These are phyloP conservation scores for Rhagium mordax DNA, from an alignment of 2,888 invertebrate species.

Conservation along the genomic window DNA sequence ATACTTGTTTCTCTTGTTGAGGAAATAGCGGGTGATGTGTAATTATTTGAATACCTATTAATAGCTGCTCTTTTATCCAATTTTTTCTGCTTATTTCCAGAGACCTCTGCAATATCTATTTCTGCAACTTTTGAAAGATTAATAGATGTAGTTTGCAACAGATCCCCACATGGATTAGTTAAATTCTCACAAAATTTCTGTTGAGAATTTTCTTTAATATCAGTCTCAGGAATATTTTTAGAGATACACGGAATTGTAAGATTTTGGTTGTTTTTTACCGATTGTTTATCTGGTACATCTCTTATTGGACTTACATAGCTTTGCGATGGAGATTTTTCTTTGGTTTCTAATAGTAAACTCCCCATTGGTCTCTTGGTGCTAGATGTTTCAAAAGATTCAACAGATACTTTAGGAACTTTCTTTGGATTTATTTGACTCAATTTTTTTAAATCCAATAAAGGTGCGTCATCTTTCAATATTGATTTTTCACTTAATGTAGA, in stretches of 20 bases:
- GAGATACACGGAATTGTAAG: not conserved
- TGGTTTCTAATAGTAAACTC: not conserved
- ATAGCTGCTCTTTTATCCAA: constrained; percentile 2
- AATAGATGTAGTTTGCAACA: not conserved
- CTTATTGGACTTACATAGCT: not conserved
- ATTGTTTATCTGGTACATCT: not conserved
- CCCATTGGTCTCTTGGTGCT: not conserved
- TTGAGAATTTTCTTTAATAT: not conserved
- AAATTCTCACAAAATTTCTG: not conserved
- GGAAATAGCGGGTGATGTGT: not conserved
- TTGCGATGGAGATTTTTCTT: not conserved
- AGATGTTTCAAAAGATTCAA: not conserved
- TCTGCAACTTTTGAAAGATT: not conserved
- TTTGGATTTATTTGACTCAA: not conserved
- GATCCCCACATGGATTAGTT: no score
- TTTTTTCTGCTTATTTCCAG: not conserved
- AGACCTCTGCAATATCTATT: not conserved
- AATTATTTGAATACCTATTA: constrained; percentile 5
- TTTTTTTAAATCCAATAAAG: not conserved
- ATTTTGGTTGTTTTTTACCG: not conserved
- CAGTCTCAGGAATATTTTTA: not conserved
- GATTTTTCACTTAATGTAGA: not conserved
- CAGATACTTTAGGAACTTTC: not conserved
- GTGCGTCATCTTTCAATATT: not conserved
- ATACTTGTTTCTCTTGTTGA: not conserved